Evolutionary conservation across 2,888 invertebrate species (phyloP), one percentile per base, ranked within the genome.

Genomic region (Rapana venosa): DNA sequence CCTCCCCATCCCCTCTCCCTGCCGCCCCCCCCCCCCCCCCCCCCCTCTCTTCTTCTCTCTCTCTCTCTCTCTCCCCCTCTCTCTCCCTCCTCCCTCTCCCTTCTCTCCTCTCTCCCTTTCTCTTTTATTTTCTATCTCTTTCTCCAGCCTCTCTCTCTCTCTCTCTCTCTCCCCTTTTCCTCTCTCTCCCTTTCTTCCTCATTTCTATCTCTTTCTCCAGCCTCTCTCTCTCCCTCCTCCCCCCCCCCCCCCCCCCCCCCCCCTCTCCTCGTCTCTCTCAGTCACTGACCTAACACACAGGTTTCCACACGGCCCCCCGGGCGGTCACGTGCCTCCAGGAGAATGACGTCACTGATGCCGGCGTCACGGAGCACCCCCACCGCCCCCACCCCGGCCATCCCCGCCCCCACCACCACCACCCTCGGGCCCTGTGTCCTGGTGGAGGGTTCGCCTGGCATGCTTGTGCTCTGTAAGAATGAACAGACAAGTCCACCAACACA

Each of bases 251-350:
- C 70, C 26, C n/a, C n/a, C 70, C 58, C 22, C 79, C 5, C 15
- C 5, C 15, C 79, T 22, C 35, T 13, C 35, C 15, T 22, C 15
- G 13, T 17, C 35, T 79, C 13, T 30, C n/a, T 61, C 83, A 85
- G 13, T 11, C 66, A 81, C 83, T 88, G 15, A 89, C 89, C 89
- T 56, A 85, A 8, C 36, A 32, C 20, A 0, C 84, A 26, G 32
- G 70, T 84, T 20, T 89, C 61, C 36, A 89, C 85, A 0, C 89
- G 89, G 32, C 89, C 89, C 6, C 89, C 89, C 0, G 89, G 89
- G n/a, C 89, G 89, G 56, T 77, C 89, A 20, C n/a, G 85, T 15
- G 89, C 89, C 74, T 89, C 89, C 22, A 89, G 85, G 30, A 89
- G 30, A 17, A 26, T 89, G 89, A 89, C 77, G 89, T 89, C 89